A percentile compares a stretch with the other conserved stretches of the same genome.
Conservation (phyloP, 2,888 invertebrate genomes). For the Leptarthrus brevirostris region DNA sequence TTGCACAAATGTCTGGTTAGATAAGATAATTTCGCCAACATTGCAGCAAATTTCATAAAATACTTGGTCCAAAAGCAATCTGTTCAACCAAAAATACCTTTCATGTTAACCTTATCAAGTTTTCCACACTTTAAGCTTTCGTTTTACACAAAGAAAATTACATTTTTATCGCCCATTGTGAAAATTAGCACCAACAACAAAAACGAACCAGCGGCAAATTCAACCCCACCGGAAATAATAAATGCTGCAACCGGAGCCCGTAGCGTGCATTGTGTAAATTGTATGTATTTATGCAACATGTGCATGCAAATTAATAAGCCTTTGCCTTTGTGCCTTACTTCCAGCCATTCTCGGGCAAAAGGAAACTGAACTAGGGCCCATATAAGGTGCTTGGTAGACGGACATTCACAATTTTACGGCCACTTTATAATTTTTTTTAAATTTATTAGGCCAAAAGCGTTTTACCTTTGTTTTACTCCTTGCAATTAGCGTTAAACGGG, state of each 20-base stretch:
- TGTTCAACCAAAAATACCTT: too few species aligned
- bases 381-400: not conserved
- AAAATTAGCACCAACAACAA: conserved; percentile 2
- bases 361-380: not conserved
- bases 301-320: conserved; percentile 21
- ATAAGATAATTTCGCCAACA: too few species aligned
- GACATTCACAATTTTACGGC: conserved; percentile 13
- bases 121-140: conserved; percentile 5
- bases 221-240: conserved; percentile 9
- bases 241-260: too few species aligned
- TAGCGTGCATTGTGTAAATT: conserved; percentile 9
- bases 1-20: too few species aligned
- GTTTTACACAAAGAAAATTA: conserved; percentile 1
- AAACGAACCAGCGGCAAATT: not conserved
- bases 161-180: conserved; percentile 15
- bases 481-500: too few species aligned
- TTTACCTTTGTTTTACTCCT: too few species aligned
- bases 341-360: too few species aligned
- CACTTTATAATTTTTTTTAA: conserved; percentile 31
- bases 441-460: too few species aligned
- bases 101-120: not conserved
- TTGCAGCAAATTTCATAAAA: too few species aligned
- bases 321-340: not conserved
- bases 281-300: not conserved
- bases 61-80: too few species aligned